Percentiles rank a stretch among this genome's conserved stretches.
Conservation (phyloP, 2,113 vertebrate genomes). For the Mandrillus leucophaeus region DNA sequence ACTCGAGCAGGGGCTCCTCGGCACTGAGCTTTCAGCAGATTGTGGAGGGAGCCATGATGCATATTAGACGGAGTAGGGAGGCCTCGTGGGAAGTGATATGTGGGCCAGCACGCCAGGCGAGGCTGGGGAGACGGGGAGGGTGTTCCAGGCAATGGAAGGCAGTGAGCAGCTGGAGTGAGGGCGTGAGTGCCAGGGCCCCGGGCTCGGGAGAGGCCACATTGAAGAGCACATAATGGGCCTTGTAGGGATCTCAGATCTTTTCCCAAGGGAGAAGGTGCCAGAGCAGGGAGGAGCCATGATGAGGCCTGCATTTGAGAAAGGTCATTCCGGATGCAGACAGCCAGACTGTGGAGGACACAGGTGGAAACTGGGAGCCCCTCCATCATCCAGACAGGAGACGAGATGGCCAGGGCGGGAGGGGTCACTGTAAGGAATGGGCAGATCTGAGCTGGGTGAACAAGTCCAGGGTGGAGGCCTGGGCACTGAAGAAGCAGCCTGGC, state of each 20-base stretch:
- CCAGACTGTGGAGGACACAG: accelerated
- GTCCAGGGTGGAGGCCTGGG: background rate
- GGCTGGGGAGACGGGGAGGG: background rate
- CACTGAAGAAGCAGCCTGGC: background rate
- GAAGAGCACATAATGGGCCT: accelerated
- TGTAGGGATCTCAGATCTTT: background rate
- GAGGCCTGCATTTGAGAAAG: background rate
- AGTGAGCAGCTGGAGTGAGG: background rate
- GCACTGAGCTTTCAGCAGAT: background rate
- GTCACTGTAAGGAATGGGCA: background rate
- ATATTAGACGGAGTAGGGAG: accelerated
- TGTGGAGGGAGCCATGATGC: accelerated
- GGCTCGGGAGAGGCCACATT: background rate
- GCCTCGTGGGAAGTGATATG: background rate
- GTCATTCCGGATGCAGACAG: too few species aligned
- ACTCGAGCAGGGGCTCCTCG: background rate
- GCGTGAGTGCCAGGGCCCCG: accelerated
- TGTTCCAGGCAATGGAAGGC: accelerated
- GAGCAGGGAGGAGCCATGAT: background rate
- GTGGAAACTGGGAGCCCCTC: accelerated
- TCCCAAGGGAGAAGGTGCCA: background rate
- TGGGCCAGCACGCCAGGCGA: accelerated
- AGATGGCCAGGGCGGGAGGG: accelerated
- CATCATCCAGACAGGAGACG: background rate
- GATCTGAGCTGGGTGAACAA: background rate